Conservation (phyloP, 2,113 vertebrate species). For the Gnathonemus echidnorhynchus region DNA sequence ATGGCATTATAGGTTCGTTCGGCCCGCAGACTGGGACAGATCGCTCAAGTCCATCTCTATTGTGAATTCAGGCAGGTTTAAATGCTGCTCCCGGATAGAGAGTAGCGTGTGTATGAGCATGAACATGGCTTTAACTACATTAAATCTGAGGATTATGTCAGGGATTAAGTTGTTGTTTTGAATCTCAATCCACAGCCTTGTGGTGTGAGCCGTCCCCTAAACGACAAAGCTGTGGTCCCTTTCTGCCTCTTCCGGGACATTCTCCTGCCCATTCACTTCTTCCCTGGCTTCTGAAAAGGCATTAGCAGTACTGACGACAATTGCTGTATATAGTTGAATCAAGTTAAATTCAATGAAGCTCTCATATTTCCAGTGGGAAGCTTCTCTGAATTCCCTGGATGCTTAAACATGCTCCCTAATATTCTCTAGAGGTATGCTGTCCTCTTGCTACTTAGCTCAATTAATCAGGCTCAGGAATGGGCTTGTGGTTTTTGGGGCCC, state of each 20-base stretch:
- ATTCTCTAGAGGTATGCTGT: background rate
- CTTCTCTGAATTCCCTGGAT: background rate
- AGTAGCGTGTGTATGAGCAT: constrained; percentile 45
- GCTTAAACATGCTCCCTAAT: background rate
- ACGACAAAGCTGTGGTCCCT: constrained; percentile 41
- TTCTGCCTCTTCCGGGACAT: constrained; percentile 32
- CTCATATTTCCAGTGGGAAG: background rate
- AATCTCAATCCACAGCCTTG: constrained; percentile 46
- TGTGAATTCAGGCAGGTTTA: constrained; percentile 19
- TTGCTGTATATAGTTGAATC: background rate
- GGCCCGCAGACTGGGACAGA: background rate
- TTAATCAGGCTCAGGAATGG: background rate
- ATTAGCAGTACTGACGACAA: background rate
- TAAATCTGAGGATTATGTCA: constrained; percentile 63
- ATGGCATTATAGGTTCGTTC: background rate
- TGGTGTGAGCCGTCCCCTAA: constrained; percentile 38
- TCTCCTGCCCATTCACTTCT: constrained; percentile 27
- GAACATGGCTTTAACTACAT: constrained; percentile 59
- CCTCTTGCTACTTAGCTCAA: background rate
- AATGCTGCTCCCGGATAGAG: constrained; percentile 39
- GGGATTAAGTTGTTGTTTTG: constrained; percentile 63
- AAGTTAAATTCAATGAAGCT: background rate
- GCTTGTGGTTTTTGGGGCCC: background rate
- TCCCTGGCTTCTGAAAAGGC: constrained; percentile 23
- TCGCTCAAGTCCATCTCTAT: background rate